Evolutionary conservation across 2,888 invertebrate genomes (phyloP).

Genomic region (Desoria tigrina): DNA sequence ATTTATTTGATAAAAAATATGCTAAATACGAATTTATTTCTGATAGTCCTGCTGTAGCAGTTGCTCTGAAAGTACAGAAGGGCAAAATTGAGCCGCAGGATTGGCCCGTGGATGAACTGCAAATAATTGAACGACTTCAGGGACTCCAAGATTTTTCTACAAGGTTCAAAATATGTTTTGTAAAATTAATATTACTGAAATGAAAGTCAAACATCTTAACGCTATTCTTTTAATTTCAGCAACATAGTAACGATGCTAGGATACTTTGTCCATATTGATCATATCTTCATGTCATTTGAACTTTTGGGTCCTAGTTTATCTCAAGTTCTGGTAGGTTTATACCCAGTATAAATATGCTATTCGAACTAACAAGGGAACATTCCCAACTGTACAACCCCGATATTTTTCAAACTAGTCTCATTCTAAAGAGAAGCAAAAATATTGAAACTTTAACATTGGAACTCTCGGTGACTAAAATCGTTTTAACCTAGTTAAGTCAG

Average conservation of each 20-base stretch:
- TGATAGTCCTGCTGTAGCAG: neutral
- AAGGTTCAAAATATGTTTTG: neutral
- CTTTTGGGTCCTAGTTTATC: neutral
- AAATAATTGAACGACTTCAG: neutral
- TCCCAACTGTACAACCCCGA: too few species aligned
- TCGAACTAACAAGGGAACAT: too few species aligned
- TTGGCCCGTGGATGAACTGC: neutral
- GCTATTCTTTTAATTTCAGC: neutral
- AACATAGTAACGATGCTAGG: neutral
- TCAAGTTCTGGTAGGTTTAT: neutral
- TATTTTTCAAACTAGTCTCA: too few species aligned
- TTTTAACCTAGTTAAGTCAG: too few species aligned
- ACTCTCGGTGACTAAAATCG: too few species aligned
- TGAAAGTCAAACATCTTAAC: neutral
- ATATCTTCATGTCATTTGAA: slow-evolving; percentile 4
- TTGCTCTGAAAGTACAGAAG: slow-evolving; percentile 1
- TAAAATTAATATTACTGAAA: neutral
- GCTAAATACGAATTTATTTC: too few species aligned
- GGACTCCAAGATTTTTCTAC: neutral
- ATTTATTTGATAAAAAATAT: too few species aligned
- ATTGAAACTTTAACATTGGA: too few species aligned
- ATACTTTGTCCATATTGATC: neutral
- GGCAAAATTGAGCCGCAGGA: neutral
- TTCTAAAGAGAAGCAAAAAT: too few species aligned
- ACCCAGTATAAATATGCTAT: too few species aligned